Base-by-base conservation (phyloP, 2,113 vertebrate species). In the Mixornis gularis region DNA sequence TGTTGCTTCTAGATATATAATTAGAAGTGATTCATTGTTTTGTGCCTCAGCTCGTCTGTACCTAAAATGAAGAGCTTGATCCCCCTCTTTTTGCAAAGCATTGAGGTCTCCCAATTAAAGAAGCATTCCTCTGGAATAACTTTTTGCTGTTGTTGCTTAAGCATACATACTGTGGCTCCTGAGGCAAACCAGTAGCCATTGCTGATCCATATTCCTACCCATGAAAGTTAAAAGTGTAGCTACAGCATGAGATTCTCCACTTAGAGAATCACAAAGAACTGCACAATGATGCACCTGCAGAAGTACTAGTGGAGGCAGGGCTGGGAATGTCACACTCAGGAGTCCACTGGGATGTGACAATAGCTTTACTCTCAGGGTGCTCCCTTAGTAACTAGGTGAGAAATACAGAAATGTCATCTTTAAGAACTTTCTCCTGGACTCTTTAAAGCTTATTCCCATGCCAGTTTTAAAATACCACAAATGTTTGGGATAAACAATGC, bases 261-360 rank as follows among this genome's bases (percentile, higher is more conserved):
- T 3, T 64, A 52, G n/a, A 64, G 49, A 88, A 68, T 29, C 48
- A 46, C 48, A 36, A 12, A 82, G 49, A 72, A 40, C 19, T 5
- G 29, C 44, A 27, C 12, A 14, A 40, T 0, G 1, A 64, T 1
- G 4, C 0, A 3, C 56, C 22, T 56, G 51, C 27, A 46, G 34
- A 85, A 59, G 16, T n/a, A n/a, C 10, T 19, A 32, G 16, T 3
- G 27, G 38, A 76, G 24, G 38, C 19, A 74, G 29, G 32, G 58
- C 41, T 81, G 52, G n/a, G 24, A 84, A 72, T 1, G 1, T 30
- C 49, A 43, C 49, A 69, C 29, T 81, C 30, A 63, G 22, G 21
- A 44, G 13, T 74, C 43, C 62, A 27, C 8, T 25, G 60, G 79
- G 49, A 71, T 71, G 29, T 65, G 22, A 21, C 36, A 78, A 41